Evolutionary conservation across 1,140 invertebrate genomes (phyloP).

Genomic region (Daktulosphaira vitifoliae): DNA sequence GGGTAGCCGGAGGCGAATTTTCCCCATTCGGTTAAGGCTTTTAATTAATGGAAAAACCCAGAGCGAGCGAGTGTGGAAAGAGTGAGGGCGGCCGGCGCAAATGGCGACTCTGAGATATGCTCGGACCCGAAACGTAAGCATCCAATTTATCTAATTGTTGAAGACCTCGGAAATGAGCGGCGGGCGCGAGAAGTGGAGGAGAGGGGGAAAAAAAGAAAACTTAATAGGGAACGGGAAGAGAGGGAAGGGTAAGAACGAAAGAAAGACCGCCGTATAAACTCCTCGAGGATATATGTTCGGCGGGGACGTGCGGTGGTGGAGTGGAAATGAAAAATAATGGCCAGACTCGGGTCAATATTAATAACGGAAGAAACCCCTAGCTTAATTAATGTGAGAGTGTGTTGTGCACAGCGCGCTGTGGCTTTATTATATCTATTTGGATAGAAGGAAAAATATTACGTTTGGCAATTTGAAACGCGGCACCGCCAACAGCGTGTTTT

Average conservation of each 20-base stretch:
- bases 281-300: neutral
- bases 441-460: neutral
- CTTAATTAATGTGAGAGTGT: conserved; percentile 21
- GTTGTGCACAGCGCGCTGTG: too few relatives aligned
- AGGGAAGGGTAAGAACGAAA: neutral
- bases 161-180: conserved; percentile 12
- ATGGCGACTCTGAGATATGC: conserved; percentile 29
- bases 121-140: conserved; percentile 28
- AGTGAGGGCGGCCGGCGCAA: neutral
- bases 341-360: conserved; percentile 20
- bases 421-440: too few relatives aligned
- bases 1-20: neutral
- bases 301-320: neutral
- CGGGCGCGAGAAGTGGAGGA: too few relatives aligned
- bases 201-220: neutral
- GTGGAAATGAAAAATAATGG: conserved; percentile 16
- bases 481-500: too few relatives aligned
- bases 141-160: conserved; percentile 34
- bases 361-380: conserved; percentile 3
- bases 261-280: conserved; percentile 12
- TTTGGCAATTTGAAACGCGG: too few relatives aligned
- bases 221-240: too few relatives aligned
- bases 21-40: conserved; percentile 26
- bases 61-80: neutral
- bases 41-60: conserved; percentile 33